Percentiles rank a stretch among this genome's conserved stretches.
Evolutionary conservation across 2,888 invertebrate genomes (phyloP).

Genomic region (Synergus laeviventris): DNA sequence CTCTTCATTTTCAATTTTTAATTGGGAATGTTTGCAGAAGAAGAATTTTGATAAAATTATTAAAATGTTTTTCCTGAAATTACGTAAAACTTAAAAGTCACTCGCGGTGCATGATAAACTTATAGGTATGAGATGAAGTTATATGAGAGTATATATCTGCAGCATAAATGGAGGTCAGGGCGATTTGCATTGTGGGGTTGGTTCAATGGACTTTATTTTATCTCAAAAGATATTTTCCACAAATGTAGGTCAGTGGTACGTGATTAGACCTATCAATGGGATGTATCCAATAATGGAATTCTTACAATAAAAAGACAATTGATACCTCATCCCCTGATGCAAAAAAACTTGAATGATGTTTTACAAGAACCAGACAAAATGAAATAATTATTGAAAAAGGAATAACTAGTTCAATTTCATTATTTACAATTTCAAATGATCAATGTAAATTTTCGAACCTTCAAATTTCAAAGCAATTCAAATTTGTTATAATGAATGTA

Average conservation of each 20-base stretch:
- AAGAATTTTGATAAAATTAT: neutral
- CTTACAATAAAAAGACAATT: neutral
- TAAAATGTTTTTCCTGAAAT: neutral
- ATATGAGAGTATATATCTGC: neutral
- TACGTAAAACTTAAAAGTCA: neutral
- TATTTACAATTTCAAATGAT: no score
- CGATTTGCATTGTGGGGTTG: conserved; percentile 15
- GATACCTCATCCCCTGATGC: neutral
- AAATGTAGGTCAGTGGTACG: conserved; percentile 33
- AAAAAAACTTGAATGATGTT: neutral
- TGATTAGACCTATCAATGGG: conserved; percentile 1
- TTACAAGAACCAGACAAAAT: neutral
- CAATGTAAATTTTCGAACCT: no score
- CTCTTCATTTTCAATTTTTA: neutral
- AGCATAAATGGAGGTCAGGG: conserved; percentile 24
- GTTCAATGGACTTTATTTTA: conserved; percentile 36
- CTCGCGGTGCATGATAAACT: neutral
- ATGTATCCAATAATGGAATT: neutral
- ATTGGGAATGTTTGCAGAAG: no score
- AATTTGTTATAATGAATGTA: no score
- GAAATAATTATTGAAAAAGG: neutral
- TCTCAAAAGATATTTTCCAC: conserved; percentile 25
- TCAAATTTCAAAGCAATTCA: no score
- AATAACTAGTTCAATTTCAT: neutral
- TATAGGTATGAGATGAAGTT: conserved; percentile 19